phyloP scores from a whole-genome alignment of 64 coral and sea anemone species.

The Montipora foliosa region DNA sequence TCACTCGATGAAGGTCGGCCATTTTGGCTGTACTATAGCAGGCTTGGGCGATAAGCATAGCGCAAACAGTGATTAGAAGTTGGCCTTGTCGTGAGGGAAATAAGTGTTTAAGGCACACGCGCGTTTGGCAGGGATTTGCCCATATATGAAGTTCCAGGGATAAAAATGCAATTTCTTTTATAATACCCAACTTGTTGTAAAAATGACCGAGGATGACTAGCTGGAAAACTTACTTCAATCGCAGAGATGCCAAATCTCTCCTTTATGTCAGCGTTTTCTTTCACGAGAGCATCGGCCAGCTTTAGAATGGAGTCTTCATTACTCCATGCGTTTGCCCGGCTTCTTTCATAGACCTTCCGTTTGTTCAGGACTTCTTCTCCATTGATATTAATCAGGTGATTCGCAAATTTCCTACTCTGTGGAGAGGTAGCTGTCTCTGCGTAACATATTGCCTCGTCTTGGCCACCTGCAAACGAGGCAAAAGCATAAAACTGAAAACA shows the following conservation, averaged over 20 bases:
- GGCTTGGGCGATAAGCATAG: too few relatives aligned
- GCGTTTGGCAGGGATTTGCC: too few relatives aligned
- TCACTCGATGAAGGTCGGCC: too few relatives aligned
- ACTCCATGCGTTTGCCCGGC: slow-evolving; percentile 68
- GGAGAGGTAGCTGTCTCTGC: slow-evolving; percentile 71
- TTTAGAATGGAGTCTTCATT: slow-evolving; percentile 61
- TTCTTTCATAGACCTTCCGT: slow-evolving; percentile 77
- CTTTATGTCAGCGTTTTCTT: slow-evolving; percentile 51
- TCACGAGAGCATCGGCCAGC: slow-evolving; percentile 53
- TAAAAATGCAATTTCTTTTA: too few relatives aligned
- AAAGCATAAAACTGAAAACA: background rate
- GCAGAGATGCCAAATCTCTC: slow-evolving; percentile 23
- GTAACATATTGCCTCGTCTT: slow-evolving; percentile 79
- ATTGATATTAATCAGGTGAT: slow-evolving; percentile 79
- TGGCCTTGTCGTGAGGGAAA: too few relatives aligned
- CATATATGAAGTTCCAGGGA: too few relatives aligned
- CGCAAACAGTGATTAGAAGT: too few relatives aligned
- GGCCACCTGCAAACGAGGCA: slow-evolving; percentile 24
- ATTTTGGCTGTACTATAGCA: too few relatives aligned
- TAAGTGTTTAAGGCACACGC: too few relatives aligned
- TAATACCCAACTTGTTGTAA: too few relatives aligned
- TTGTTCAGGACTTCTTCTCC: slow-evolving; percentile 80
- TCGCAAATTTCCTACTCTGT: slow-evolving; percentile 63
- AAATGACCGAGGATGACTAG: background rate
- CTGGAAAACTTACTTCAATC: slow-evolving; percentile 43